A percentile compares a stretch with the other conserved stretches of the same genome.
Conservation (phyloP, 2,888 invertebrate genomes). For the Rotaria magnacalcarata region DNA sequence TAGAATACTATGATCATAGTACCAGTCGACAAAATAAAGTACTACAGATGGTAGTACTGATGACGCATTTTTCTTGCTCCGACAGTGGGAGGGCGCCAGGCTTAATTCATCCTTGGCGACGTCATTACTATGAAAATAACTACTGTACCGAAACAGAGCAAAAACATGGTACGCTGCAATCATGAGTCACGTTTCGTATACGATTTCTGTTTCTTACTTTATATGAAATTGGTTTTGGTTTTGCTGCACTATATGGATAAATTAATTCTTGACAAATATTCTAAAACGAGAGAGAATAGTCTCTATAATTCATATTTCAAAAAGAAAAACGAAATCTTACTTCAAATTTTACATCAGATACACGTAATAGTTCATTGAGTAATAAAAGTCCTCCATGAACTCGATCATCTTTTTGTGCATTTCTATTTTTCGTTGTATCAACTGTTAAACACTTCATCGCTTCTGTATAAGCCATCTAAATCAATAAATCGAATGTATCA, state of each 20-base stretch:
- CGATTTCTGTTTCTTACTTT: background rate
- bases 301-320: too few relatives aligned
- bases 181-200: too few relatives aligned
- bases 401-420: background rate
- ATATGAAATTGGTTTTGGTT: conserved; percentile 22
- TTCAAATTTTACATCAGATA: conserved; percentile 27
- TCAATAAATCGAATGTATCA: background rate
- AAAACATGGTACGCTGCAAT: too few relatives aligned
- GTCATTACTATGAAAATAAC: too few relatives aligned
- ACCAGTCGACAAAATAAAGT: too few relatives aligned
- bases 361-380: background rate
- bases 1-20: too few relatives aligned
- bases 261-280: conserved; percentile 32
- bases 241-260: conserved; percentile 9
- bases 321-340: background rate
- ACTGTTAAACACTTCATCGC: conserved; percentile 16
- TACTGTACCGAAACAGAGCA: too few relatives aligned
- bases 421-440: background rate
- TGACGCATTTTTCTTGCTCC: too few relatives aligned
- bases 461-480: conserved; percentile 23
- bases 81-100: too few relatives aligned
- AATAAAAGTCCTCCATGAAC: conserved; percentile 18
- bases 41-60: too few relatives aligned
- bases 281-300: background rate
- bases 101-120: too few relatives aligned